These are phyloP conservation scores for Leptobrachium ailaonicum DNA, from an alignment of 2,113 vertebrate genomes.

Conservation along the genomic window DNA sequence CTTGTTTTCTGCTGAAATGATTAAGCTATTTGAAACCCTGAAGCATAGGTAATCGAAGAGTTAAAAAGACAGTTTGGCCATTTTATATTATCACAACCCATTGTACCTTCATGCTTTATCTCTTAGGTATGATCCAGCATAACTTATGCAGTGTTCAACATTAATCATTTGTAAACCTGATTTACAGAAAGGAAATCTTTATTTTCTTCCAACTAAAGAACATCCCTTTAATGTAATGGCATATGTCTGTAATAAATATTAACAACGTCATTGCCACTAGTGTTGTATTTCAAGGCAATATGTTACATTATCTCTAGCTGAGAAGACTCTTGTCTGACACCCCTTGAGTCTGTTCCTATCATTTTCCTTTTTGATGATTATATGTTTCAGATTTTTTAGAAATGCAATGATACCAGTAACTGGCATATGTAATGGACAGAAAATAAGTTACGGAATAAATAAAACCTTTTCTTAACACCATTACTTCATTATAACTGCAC, in stretches of 20 bases:
- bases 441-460: conserved; percentile 2
- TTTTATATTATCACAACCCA: conserved; percentile 23
- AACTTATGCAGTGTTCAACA: conserved; percentile 46
- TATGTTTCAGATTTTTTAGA: conserved; percentile 24
- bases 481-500: no score
- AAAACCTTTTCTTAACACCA: background rate
- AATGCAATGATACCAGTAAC: conserved; percentile 3
- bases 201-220: conserved; percentile 47
- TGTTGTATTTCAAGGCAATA: conserved; percentile 44
- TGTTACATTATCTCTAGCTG: conserved; percentile 17
- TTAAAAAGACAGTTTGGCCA: conserved; percentile 36
- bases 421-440: background rate
- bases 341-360: conserved; percentile 6
- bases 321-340: conserved; percentile 10
- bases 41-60: conserved; percentile 14
- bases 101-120: conserved; percentile 45
- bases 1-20: background rate
- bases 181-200: conserved; percentile 48
- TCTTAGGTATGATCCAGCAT: conserved; percentile 48
- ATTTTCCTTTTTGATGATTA: conserved; percentile 25
- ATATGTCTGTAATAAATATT: conserved; percentile 52
- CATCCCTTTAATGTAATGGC: conserved; percentile 49
- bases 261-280: conserved; percentile 46
- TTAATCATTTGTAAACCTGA: conserved; percentile 44
- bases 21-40: background rate